A percentile compares a stretch with the other conserved stretches of the same genome.
These are phyloP conservation scores for Cynoglossus semilaevis DNA, from an alignment of 2,113 vertebrate species.

Conservation along the genomic window DNA sequence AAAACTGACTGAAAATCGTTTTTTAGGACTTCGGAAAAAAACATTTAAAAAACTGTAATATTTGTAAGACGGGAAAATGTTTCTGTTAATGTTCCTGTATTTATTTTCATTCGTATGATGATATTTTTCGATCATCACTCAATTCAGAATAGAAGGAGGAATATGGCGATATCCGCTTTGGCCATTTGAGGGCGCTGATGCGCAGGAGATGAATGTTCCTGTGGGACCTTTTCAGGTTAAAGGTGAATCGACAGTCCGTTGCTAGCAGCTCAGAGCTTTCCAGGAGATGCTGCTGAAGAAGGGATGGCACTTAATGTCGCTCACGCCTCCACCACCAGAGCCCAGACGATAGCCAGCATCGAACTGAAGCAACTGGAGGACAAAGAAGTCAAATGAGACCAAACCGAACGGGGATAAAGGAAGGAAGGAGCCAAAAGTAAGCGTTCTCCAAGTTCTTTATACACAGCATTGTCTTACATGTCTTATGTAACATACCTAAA, in stretches of 20 bases:
- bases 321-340: constrained; percentile 80
- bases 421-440: neutral
- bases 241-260: neutral
- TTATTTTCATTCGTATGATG: constrained; percentile 23
- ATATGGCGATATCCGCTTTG: constrained; percentile 4
- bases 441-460: too few relatives aligned
- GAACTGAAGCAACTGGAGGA: constrained; percentile 84
- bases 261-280: constrained; percentile 82
- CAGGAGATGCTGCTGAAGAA: constrained; percentile 88
- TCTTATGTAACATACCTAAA: too few relatives aligned
- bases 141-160: too few relatives aligned
- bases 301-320: constrained; percentile 89
- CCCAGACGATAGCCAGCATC: constrained; percentile 85
- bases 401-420: neutral
- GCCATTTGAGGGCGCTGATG: constrained; percentile 6
- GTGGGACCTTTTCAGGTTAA: neutral
- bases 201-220: neutral
- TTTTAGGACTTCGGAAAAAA: too few relatives aligned
- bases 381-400: too few relatives aligned
- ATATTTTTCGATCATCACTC: too few relatives aligned
- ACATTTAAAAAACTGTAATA: too few relatives aligned
- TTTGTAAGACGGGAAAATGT: too few relatives aligned
- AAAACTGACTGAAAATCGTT: neutral
- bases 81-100: constrained; percentile 15
- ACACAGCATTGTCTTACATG: too few relatives aligned